A percentile compares a stretch with the other conserved stretches of the same genome.
phyloP scores from a whole-genome alignment of 1,140 invertebrate genomes.

The Temnothorax longispinosus region DNA sequence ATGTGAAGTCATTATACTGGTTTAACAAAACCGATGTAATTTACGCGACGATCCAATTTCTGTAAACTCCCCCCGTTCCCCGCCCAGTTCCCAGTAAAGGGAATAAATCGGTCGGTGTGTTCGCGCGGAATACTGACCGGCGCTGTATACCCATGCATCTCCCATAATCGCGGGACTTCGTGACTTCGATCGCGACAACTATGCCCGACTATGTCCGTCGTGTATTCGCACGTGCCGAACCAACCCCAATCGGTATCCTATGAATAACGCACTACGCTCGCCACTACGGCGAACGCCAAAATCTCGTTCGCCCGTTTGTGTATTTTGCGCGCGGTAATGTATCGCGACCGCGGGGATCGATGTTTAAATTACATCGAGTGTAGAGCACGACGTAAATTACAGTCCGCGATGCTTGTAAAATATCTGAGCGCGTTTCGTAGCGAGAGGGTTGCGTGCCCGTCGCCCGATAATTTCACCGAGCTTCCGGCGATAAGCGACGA shows the following conservation, averaged over 20 bases:
- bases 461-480: constrained; percentile 25
- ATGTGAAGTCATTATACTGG: neutral
- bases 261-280: constrained; percentile 29
- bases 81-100: neutral
- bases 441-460: constrained; percentile 1
- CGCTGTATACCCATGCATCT: constrained; percentile 52
- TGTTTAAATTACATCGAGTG: constrained; percentile 53
- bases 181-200: constrained; percentile 60
- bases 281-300: constrained; percentile 23
- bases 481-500: constrained; percentile 23
- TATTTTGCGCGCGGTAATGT: constrained; percentile 49
- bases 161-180: constrained; percentile 60
- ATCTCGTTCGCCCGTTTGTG: constrained; percentile 30
- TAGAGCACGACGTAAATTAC: constrained; percentile 52
- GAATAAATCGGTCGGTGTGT: constrained; percentile 44
- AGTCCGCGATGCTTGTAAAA: constrained; percentile 44
- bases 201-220: constrained; percentile 45
- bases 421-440: constrained; percentile 25
- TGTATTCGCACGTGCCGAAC: constrained; percentile 43
- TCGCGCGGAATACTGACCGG: constrained; percentile 38
- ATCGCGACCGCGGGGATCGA: constrained; percentile 27
- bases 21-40: constrained; percentile 30
- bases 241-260: neutral
- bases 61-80: neutral
- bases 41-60: constrained; percentile 37